Conservation (phyloP, 2,888 invertebrate species). For the Aricia artaxerxes region DNA sequence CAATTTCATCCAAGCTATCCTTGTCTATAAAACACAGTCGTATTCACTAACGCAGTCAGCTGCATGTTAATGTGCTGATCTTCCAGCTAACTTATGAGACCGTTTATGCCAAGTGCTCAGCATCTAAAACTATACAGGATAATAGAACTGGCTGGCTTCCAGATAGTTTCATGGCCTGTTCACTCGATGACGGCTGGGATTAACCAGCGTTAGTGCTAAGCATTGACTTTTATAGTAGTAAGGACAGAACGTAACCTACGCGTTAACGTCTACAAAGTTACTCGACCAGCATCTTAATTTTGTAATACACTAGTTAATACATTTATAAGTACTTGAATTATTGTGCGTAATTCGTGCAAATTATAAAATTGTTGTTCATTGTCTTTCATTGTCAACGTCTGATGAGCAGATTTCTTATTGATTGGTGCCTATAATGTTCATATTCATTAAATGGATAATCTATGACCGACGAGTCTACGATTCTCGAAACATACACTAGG, state of each 20-base stretch:
- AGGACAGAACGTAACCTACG: not conserved
- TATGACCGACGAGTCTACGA: no score
- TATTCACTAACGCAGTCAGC: constrained; percentile 34
- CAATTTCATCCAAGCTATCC: no score
- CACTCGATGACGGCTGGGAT: constrained; percentile 61
- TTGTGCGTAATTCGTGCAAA: no score
- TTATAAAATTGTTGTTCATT: no score
- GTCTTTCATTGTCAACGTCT: no score
- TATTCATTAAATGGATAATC: no score
- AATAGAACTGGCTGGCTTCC: constrained; percentile 67
- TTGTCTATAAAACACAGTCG: constrained; percentile 28
- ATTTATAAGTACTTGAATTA: no score
- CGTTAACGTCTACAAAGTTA: not conserved
- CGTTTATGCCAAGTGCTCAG: constrained; percentile 40
- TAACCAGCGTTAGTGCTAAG: constrained; percentile 55
- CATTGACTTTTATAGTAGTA: not conserved
- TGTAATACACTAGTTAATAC: no score
- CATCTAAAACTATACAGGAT: constrained; percentile 48
- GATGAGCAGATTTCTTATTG: no score
- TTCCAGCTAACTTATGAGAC: constrained; percentile 35
- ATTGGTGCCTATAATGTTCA: no score
- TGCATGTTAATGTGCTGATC: constrained; percentile 38
- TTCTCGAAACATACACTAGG: no score
- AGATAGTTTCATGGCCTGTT: constrained; percentile 54
- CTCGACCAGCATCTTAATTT: not conserved